Evolutionary conservation across 2,113 vertebrate genomes (phyloP).

Genomic region (Piaya cayana): DNA sequence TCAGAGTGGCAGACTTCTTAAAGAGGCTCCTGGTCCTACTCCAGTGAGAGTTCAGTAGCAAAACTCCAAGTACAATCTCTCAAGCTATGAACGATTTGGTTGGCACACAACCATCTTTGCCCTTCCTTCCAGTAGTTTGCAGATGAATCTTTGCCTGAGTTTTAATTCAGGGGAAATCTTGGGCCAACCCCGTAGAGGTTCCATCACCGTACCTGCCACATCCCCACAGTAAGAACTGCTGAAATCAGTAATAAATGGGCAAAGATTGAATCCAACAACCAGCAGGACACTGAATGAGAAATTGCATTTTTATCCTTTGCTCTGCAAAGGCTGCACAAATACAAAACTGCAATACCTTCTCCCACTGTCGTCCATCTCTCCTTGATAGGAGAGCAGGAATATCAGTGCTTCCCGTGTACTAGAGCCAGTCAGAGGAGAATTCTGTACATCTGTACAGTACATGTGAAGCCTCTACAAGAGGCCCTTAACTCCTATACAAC

Average conservation of each 20-base stretch:
- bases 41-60: background rate
- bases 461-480: background rate
- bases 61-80: background rate
- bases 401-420: background rate
- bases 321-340: conserved; percentile 2
- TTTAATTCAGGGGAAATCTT: background rate
- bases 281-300: background rate
- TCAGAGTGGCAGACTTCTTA: background rate
- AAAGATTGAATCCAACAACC: background rate
- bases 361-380: conserved; percentile 3
- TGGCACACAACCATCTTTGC: background rate
- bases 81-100: background rate
- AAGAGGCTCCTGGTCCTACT: background rate
- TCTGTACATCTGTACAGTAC: too few relatives aligned
- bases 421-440: background rate
- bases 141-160: background rate
- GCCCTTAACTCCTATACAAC: background rate
- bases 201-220: background rate
- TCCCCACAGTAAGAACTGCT: background rate
- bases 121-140: background rate
- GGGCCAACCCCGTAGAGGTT: background rate
- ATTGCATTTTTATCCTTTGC: background rate
- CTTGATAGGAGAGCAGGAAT: background rate
- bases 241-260: background rate
- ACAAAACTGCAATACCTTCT: conserved; percentile 2